These are phyloP conservation scores for Taeniopygia guttata DNA, from an alignment of 2,797 vertebrate genomes.

Conservation along the genomic window DNA sequence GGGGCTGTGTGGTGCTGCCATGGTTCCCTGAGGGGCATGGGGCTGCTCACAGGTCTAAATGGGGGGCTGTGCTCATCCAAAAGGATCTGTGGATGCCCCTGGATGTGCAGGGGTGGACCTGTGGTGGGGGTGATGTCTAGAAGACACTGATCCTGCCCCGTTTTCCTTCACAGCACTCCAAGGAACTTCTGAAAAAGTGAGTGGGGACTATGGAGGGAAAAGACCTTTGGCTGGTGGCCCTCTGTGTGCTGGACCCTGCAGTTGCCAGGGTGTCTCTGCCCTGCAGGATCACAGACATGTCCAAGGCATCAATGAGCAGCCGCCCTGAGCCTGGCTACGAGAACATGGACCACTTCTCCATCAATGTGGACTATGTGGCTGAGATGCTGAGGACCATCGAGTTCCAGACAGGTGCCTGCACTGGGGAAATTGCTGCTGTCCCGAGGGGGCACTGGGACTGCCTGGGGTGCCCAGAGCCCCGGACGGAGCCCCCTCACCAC, in stretches of 20 bases:
- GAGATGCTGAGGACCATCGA: slow-evolving; percentile 83
- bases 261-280: neutral
- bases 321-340: slow-evolving; percentile 81
- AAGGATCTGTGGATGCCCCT: neutral
- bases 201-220: slow-evolving; percentile 17
- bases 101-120: neutral
- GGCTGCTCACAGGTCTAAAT: neutral
- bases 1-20: fast-evolving
- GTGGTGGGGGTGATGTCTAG: neutral
- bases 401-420: slow-evolving; percentile 78
- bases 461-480: neutral
- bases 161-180: slow-evolving; percentile 78
- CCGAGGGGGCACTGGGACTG: fast-evolving
- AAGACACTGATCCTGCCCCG: neutral
- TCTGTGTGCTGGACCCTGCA: neutral
- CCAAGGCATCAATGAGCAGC: slow-evolving; percentile 75
- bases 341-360: slow-evolving; percentile 83
- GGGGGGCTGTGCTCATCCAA: neutral
- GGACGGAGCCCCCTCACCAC: neutral
- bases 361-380: slow-evolving; percentile 79
- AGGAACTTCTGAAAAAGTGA: slow-evolving; percentile 88
- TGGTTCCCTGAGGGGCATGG: neutral
- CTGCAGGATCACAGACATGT: slow-evolving; percentile 67
- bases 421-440: fast-evolving
- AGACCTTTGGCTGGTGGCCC: neutral